Percentiles rank a stretch among this genome's conserved stretches.
Evolutionary conservation across 2,113 vertebrate species (phyloP).

Genomic region (Talpa occidentalis): DNA sequence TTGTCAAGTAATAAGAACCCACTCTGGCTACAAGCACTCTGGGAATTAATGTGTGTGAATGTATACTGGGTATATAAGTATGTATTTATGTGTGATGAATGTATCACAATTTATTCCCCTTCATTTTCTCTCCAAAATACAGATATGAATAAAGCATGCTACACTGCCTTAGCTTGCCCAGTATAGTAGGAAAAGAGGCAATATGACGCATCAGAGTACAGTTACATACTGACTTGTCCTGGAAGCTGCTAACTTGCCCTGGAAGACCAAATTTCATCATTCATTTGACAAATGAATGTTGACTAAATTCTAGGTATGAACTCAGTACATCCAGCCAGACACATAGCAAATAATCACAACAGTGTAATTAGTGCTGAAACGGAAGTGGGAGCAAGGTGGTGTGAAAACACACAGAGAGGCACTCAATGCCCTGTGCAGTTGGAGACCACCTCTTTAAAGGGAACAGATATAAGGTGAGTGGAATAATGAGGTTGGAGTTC

Average conservation of each 20-base stretch:
- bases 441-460: not conserved
- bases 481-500: not conserved
- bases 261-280: slow-evolving; percentile 13
- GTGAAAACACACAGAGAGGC: not conserved
- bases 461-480: not conserved
- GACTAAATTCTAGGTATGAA: slow-evolving; percentile 28
- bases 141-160: not conserved
- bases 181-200: not conserved
- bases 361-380: not conserved
- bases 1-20: not conserved
- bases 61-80: not conserved
- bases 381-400: not conserved
- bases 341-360: not conserved
- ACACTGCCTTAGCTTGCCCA: not conserved
- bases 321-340: not conserved
- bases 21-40: not conserved
- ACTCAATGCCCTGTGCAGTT: not conserved
- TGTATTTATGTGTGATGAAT: not conserved
- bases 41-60: not conserved
- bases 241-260: not conserved
- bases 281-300: slow-evolving; percentile 19
- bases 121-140: not conserved
- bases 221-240: not conserved
- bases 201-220: not conserved
- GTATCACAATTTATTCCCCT: not conserved